Conservation (phyloP, 2,113 vertebrate species). For the Triplophysa siluroides region DNA sequence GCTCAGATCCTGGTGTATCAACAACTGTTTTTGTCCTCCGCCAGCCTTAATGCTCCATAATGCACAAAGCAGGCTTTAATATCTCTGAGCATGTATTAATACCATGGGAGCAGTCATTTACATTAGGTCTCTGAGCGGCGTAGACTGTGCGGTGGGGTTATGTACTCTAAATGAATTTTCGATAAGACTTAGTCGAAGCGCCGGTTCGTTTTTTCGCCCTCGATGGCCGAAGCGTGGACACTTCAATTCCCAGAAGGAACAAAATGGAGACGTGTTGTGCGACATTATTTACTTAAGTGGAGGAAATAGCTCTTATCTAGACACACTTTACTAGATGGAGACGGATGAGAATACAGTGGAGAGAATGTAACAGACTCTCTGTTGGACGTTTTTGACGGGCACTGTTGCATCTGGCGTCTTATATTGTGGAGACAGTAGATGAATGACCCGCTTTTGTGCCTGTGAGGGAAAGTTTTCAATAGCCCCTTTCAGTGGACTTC, state of each 20-base stretch:
- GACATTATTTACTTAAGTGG: slow-evolving; percentile 39
- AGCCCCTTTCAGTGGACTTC: background rate
- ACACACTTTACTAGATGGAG: slow-evolving; percentile 33
- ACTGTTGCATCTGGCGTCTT: background rate
- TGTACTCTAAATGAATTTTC: slow-evolving; percentile 39
- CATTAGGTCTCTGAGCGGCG: background rate
- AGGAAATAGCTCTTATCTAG: slow-evolving; percentile 37
- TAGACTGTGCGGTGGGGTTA: slow-evolving; percentile 1
- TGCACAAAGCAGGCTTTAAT: slow-evolving; percentile 7
- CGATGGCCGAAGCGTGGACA: background rate
- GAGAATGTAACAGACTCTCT: slow-evolving; percentile 4
- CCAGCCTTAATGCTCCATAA: background rate
- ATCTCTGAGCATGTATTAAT: slow-evolving; percentile 4
- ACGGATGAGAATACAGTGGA: slow-evolving; percentile 22
- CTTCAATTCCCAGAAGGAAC: slow-evolving; percentile 24
- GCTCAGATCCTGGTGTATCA: background rate
- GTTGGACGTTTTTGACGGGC: background rate
- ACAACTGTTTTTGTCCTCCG: background rate
- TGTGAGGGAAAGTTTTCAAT: background rate
- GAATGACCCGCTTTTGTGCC: background rate
- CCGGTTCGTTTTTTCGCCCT: slow-evolving; percentile 7
- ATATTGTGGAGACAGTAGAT: background rate
- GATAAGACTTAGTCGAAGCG: slow-evolving; percentile 28
- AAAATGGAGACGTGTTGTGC: slow-evolving; percentile 26
- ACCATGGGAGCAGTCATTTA: slow-evolving; percentile 1